Conservation (phyloP, 2,113 vertebrate species). For the Poeciliopsis prolifica region DNA sequence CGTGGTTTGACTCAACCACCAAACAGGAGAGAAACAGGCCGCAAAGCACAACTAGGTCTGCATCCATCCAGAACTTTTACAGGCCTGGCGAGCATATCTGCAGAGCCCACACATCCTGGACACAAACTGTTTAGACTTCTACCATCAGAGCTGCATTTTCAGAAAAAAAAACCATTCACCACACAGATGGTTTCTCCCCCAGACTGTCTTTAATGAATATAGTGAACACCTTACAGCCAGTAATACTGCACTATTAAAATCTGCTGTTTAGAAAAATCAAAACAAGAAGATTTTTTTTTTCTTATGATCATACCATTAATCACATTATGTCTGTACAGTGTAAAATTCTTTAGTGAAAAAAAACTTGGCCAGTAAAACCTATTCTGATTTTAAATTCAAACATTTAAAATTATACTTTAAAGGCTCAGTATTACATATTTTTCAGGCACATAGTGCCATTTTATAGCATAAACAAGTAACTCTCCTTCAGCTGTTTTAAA, state of each 20-base stretch:
- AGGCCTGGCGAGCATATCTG: neutral
- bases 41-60: neutral
- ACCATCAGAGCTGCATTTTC: neutral
- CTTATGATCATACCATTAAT: too few relatives aligned
- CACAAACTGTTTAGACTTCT: neutral
- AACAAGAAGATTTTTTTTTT: neutral
- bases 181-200: neutral
- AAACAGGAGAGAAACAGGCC: neutral
- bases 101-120: neutral
- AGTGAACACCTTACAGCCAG: neutral
- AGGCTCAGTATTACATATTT: neutral
- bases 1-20: neutral
- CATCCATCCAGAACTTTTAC: neutral
- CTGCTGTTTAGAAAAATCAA: neutral
- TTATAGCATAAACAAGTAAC: too few relatives aligned
- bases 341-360: neutral
- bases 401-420: neutral
- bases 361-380: neutral
- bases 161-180: too few relatives aligned
- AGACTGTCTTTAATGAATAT: neutral
- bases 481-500: too few relatives aligned
- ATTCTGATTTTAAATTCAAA: neutral
- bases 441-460: too few relatives aligned
- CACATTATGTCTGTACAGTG: neutral
- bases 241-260: neutral